Conservation (phyloP, 2,113 vertebrate species). For the Notiomystis cincta region DNA sequence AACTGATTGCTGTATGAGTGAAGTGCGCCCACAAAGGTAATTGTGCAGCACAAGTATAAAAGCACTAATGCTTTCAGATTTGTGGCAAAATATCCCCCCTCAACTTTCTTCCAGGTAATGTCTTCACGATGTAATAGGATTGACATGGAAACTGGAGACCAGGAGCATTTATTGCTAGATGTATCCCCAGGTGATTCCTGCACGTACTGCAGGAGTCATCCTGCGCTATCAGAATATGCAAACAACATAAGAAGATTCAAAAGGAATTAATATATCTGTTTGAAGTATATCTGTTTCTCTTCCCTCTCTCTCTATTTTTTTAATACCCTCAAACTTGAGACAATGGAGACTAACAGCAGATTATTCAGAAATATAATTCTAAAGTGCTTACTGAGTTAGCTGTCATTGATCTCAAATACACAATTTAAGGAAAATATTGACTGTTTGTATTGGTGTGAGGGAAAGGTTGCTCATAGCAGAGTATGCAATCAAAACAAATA, state of each 20-base stretch:
- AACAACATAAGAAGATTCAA: background rate
- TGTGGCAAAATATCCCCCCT: background rate
- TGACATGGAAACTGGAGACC: background rate
- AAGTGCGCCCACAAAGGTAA: background rate
- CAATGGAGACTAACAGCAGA: background rate
- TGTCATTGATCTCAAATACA: rapidly evolving
- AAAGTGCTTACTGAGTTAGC: background rate
- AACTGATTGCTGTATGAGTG: background rate
- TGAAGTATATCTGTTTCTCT: background rate
- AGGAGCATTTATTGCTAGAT: background rate
- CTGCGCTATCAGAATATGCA: background rate
- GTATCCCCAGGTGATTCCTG: background rate
- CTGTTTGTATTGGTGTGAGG: background rate
- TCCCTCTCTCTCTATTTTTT: background rate
- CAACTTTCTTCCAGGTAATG: background rate
- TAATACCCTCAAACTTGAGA: background rate
- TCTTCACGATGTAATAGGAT: background rate
- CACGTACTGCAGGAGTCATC: background rate
- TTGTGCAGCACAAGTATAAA: background rate
- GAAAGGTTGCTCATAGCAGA: background rate
- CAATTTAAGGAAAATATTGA: background rate
- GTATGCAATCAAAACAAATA: background rate
- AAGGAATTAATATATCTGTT: background rate
- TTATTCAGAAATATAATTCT: background rate
- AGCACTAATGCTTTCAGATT: background rate